Evolutionary conservation across 2,888 invertebrate genomes (phyloP).

Genomic region (Tridacna crocea): DNA sequence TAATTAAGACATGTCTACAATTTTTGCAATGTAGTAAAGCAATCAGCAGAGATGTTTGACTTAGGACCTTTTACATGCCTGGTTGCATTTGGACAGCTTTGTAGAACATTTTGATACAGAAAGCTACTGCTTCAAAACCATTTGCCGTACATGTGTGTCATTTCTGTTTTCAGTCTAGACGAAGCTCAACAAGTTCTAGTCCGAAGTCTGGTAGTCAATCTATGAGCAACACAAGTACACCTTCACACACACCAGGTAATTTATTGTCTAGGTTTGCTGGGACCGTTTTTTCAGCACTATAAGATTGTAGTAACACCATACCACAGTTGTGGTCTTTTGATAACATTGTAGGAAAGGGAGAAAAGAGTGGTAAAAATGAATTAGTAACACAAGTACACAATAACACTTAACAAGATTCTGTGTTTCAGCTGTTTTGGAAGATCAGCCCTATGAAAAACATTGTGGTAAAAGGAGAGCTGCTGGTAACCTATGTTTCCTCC

Average conservation of each 20-base stretch:
- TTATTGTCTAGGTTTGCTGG: not conserved
- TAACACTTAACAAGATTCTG: not conserved
- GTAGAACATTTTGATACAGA: not conserved
- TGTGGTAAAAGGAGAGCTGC: constrained; percentile 3
- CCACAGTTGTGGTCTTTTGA: too few species aligned
- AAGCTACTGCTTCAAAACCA: not conserved
- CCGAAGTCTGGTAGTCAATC: constrained; percentile 78
- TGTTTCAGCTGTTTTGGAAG: not conserved
- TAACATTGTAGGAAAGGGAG: too few species aligned
- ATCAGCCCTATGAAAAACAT: not conserved
- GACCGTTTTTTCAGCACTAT: too few species aligned
- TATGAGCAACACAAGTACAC: constrained; percentile 75
- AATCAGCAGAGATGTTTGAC: too few species aligned
- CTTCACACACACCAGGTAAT: constrained; percentile 78
- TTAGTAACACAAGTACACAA: too few species aligned
- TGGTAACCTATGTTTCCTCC: not conserved
- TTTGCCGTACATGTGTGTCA: too few species aligned
- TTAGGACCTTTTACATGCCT: not conserved
- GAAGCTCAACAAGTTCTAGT: constrained; percentile 72
- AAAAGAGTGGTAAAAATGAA: too few species aligned
- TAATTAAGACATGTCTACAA: not conserved
- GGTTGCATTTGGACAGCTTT: not conserved
- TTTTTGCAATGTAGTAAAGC: not conserved
- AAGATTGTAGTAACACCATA: too few species aligned
- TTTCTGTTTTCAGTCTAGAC: constrained; percentile 63